Evolutionary conservation across 2,113 vertebrate genomes (phyloP).

Genomic region (Anguilla japonica): DNA sequence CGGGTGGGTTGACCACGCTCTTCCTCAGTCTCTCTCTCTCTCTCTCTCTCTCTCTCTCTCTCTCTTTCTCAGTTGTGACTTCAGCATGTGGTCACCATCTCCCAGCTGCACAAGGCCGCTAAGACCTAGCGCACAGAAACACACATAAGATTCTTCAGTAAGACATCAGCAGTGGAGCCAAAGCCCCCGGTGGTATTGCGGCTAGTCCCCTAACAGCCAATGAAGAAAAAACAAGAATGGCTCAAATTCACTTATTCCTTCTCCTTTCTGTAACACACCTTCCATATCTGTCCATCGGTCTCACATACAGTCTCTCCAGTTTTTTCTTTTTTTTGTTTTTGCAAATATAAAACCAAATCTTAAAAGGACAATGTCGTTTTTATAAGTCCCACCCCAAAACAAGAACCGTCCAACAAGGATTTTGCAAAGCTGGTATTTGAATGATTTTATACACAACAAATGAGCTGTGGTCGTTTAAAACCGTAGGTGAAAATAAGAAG

Average conservation of each 20-base stretch:
- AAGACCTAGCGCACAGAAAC: conserved; percentile 44
- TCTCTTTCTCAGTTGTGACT: conserved; percentile 27
- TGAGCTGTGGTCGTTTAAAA: not conserved
- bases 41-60: not conserved
- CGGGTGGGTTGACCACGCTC: not conserved
- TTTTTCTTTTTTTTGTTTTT: too few species aligned
- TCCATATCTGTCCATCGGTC: not conserved
- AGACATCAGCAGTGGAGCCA: conserved; percentile 41
- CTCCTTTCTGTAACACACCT: not conserved
- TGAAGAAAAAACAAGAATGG: not conserved
- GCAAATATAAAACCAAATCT: not conserved
- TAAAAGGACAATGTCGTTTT: not conserved
- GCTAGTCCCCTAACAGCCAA: conserved; percentile 30
- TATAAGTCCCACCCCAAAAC: not conserved
- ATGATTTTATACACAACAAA: not conserved
- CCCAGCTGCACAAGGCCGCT: conserved; percentile 18
- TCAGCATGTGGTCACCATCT: conserved; percentile 10
- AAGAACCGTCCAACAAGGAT: not conserved
- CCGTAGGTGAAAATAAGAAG: not conserved
- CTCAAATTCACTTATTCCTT: not conserved
- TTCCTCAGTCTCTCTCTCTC: not conserved
- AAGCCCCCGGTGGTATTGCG: not conserved
- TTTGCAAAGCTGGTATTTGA: not conserved
- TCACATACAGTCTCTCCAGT: not conserved
- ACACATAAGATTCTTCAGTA: conserved; percentile 42